Base-by-base conservation (phyloP, 1,140 invertebrate species). In the Pseudomyrmex cubaensis region DNA sequence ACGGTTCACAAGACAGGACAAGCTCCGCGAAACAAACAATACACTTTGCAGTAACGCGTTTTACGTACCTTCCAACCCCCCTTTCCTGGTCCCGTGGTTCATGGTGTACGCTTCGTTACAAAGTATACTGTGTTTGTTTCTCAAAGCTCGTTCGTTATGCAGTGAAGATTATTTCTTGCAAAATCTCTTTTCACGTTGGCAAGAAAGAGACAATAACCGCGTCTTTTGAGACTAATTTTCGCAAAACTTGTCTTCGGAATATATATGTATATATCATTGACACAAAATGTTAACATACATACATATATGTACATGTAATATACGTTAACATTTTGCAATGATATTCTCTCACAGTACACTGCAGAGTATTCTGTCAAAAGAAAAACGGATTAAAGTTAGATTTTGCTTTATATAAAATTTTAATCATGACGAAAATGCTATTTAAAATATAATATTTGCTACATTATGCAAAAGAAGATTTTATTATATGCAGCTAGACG, bases 81-180 rank as follows among this genome's bases (percentile, higher is more conserved):
- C 12, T 48, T 64, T 22, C 72, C 54, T 20, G 25, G 66, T 9
- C 54, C 76, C 64, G 50, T 77, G 3, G 70, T 35, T 35, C 44
- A 80, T 80, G 64, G 44, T 78, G 76, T 86, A 86, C 84, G 59
- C 74, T 57, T 87, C 70, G 82, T 82, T 57, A 72, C 61, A 86
- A 88, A 76, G 72, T 80, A 63, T 46, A 70, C 48, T 67, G 72
- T 73, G 80, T 77, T 89, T 66, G 75, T 86, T 80, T 63, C 57
- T n/a, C 78, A 64, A 69, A 62, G n/a, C 57, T 57, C 13, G 57
- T 44, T 75, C 22, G 35, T 22, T 13, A 66, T 57, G 56, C 22
- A 48, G 66, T 44, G 66, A 66, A 59, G 54, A 80, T 80, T 80
- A 72, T 59, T 61, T 35, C 66, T 72, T 61, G 66, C 44, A 59